Evolutionary conservation across 2,888 invertebrate genomes (phyloP), one percentile per base, ranked within the genome.

Genomic region (Lithophane leautieri): DNA sequence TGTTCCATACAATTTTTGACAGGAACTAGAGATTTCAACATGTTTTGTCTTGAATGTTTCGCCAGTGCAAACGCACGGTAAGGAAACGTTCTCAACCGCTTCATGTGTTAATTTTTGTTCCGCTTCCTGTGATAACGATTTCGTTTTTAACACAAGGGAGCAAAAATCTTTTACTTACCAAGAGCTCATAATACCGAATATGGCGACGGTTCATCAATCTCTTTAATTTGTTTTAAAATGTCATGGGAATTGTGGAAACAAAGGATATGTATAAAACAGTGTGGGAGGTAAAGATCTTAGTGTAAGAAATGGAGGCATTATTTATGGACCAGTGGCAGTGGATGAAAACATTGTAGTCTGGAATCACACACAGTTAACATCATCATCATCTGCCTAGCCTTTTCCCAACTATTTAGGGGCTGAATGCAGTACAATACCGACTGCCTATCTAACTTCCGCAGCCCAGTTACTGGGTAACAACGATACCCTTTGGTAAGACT

Each of bases 221-320:
- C 47, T 76, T 77, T 77, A 82, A 85, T 85, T 65, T 81, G 44
- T 60, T 67, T 25, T 66, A 40, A 81, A 87, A 83, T 83, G 77
- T 78, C 83, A 83, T 86, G 86, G 42, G 88, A 87, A 79, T n/a
- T 61, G 22, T 47, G 19, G 44, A 74, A 78, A 81, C 81, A 83
- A 83, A 81, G 74, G 74, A 66, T 65, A 28, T 44, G 58, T 42
- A 63, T 40, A 82, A 78, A 77, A 82, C 79, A 63, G 62, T 67
- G 79, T 82, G 16, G 78, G 34, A 19, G 47, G 67, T 76, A 40
- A 62, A 50, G 44, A 82, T 56, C 9, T 68, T 22, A 2, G 22
- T 19, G 44, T 4, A 52, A 63, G 34, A 69, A 68, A 6, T 69
- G 14, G 12, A 14, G 1, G 42, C 4, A 28, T 67, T 42, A 65